Evolutionary conservation across 2,797 vertebrate genomes (phyloP).

Genomic region (Bufotes viridis): DNA sequence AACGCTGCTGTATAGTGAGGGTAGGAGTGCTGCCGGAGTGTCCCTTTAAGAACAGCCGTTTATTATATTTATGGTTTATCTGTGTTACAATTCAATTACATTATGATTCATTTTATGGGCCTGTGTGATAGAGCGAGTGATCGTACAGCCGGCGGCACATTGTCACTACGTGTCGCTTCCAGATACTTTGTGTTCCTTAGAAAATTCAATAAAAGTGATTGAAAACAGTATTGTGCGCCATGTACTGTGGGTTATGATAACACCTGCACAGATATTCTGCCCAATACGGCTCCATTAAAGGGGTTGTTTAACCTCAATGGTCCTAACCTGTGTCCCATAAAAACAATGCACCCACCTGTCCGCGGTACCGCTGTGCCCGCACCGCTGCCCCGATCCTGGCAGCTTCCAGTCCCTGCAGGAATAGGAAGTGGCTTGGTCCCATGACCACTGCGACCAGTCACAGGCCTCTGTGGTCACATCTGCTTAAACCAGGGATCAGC

Average conservation of each 20-base stretch:
- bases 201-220: conserved; percentile 8
- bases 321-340: too few species aligned
- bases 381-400: too few species aligned
- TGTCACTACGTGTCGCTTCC: background rate
- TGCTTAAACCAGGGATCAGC: too few species aligned
- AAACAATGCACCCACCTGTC: too few species aligned
- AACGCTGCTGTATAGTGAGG: background rate
- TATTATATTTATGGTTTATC: background rate
- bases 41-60: background rate
- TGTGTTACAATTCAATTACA: background rate
- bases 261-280: background rate
- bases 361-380: too few species aligned
- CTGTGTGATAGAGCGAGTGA: background rate
- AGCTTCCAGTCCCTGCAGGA: too few species aligned
- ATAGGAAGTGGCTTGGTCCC: too few species aligned
- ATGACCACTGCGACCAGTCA: too few species aligned
- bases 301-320: too few species aligned
- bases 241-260: background rate
- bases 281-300: background rate
- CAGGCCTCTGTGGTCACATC: too few species aligned
- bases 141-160: background rate
- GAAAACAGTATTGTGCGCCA: background rate
- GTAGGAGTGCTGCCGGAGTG: background rate
- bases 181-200: background rate
- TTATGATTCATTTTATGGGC: conserved; percentile 2